These are phyloP conservation scores for Neosilurus mollespiculum DNA, from an alignment of 2,797 vertebrate genomes.

Conservation along the genomic window DNA sequence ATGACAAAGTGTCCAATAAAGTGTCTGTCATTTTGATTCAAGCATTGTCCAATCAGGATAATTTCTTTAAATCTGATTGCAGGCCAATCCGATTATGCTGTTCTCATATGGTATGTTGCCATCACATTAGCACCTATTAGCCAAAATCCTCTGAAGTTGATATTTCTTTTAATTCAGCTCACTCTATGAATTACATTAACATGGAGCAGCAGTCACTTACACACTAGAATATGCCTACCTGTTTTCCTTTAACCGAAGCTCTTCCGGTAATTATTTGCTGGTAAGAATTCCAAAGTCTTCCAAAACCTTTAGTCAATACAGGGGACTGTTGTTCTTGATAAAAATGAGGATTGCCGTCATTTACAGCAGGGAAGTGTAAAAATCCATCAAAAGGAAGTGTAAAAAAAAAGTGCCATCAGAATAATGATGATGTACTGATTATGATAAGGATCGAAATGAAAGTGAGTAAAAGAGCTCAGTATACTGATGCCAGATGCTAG, in stretches of 20 bases:
- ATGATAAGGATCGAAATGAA: not conserved
- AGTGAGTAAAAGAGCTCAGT: not conserved
- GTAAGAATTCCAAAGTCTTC: not conserved
- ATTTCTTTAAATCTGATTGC: too few relatives aligned
- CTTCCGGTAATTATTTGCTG: conserved; percentile 7
- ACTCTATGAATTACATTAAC: conserved; percentile 13
- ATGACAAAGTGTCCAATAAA: too few relatives aligned
- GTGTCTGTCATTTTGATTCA: too few relatives aligned
- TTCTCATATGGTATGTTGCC: too few relatives aligned
- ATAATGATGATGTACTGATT: not conserved
- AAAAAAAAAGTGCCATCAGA: not conserved
- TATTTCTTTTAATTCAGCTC: not conserved
- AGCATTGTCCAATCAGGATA: too few relatives aligned
- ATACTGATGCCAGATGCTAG: not conserved
- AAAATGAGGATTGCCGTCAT: not conserved
- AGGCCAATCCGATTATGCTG: too few relatives aligned
- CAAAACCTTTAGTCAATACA: not conserved
- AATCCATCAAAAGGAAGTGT: not conserved
- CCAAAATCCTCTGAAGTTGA: not conserved
- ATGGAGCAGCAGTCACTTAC: conserved; percentile 35
- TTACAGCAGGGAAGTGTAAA: not conserved
- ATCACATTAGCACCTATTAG: too few relatives aligned
- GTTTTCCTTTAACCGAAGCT: conserved; percentile 32
- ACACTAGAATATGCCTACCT: not conserved
- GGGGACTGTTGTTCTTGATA: not conserved